Conservation (phyloP, 2,797 vertebrate genomes). For the Takifugu ocellatus region DNA sequence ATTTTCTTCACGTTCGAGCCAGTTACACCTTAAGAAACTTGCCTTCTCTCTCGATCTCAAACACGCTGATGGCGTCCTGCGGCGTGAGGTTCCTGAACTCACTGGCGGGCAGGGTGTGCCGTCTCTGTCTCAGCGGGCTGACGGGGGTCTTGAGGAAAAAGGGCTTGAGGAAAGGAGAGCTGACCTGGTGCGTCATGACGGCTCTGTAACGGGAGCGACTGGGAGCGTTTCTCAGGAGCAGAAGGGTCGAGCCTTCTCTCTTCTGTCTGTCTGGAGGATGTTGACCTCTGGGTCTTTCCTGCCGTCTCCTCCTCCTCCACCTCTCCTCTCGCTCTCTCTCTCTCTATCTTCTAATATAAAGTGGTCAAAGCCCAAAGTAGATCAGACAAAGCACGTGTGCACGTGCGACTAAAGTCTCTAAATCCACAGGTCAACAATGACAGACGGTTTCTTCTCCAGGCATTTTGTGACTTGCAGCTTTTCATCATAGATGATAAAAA, state of each 20-base stretch:
- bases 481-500: neutral
- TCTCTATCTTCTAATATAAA: conserved; percentile 36
- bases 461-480: conserved; percentile 2
- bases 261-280: conserved; percentile 13
- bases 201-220: conserved; percentile 6
- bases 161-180: conserved; percentile 71
- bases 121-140: conserved; percentile 59
- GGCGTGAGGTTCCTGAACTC: conserved; percentile 80
- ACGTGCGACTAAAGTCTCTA: conserved; percentile 62
- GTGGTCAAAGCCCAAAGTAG: conserved; percentile 48
- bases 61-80: conserved; percentile 81
- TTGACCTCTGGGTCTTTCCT: conserved; percentile 31
- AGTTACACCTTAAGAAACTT: conserved; percentile 8
- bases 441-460: conserved; percentile 3
- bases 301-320: conserved; percentile 19
- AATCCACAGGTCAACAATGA: conserved; percentile 48
- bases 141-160: conserved; percentile 69
- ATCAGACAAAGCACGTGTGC: conserved; percentile 60
- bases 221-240: neutral
- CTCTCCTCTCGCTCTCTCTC: conserved; percentile 34
- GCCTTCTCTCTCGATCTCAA: conserved; percentile 82
- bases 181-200: conserved; percentile 68
- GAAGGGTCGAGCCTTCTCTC: conserved; percentile 14
- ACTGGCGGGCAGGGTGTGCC: conserved; percentile 80
- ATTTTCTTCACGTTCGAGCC: no score